Conservation (phyloP, 2,797 vertebrate species). For the Pipistrellus pipistrellus region DNA sequence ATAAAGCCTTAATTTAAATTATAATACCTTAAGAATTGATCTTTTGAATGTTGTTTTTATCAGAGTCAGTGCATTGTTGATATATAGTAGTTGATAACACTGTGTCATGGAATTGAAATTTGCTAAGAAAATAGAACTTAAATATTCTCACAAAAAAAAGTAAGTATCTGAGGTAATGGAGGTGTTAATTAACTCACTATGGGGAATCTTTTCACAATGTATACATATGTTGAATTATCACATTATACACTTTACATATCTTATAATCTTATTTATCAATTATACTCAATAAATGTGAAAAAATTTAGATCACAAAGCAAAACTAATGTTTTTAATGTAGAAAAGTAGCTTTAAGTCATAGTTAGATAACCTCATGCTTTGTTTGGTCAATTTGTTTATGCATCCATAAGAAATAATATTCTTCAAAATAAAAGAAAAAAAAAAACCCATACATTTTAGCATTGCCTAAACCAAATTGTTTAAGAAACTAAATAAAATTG, state of each 20-base stretch:
- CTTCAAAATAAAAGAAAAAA: constrained; percentile 1
- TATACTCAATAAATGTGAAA: constrained; percentile 15
- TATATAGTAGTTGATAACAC: background rate
- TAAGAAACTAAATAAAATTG: background rate
- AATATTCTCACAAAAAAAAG: background rate
- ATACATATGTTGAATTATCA: background rate
- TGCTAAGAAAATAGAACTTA: background rate
- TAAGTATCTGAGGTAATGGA: background rate
- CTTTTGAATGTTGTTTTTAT: constrained; percentile 1
- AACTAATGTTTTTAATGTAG: background rate
- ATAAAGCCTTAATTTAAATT: constrained; percentile 54
- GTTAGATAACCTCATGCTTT: constrained; percentile 4
- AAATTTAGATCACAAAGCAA: background rate
- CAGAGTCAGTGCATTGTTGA: background rate
- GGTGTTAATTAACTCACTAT: background rate
- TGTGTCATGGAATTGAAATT: background rate
- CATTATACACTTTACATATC: background rate
- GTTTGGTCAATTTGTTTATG: background rate
- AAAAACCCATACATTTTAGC: background rate
- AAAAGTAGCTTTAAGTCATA: background rate
- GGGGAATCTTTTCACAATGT: background rate
- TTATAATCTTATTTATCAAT: background rate
- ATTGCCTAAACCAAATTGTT: background rate
- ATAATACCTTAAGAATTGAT: background rate
- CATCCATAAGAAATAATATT: background rate